Evolutionary conservation across 2,797 vertebrate genomes (phyloP), one percentile per base, ranked within the genome.

Genomic region (Harpagifer antarcticus): DNA sequence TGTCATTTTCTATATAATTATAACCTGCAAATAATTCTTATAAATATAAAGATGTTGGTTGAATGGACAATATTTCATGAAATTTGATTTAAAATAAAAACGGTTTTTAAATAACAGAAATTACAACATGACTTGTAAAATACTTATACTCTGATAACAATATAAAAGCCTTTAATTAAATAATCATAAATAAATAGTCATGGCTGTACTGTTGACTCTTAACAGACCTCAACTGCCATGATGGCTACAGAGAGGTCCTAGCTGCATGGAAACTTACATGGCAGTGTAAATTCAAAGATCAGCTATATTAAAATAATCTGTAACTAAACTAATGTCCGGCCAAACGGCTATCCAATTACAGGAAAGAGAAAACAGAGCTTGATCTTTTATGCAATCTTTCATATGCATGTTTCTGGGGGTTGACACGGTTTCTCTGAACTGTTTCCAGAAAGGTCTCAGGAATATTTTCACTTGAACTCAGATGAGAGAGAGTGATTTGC

Each of bases 361-460:
- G 63, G 77, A 85, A 83, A 79, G 7, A 49, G 53, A 45, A 66
- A 44, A 23, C 27, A 43, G 11, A 15, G 3, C 54, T 63, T 65
- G 45, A 12, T 79, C 68, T 78, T 86, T 88, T 44, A 68, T 68
- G 56, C 47, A 79, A 72, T 73, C 75, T 23, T 76, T 68, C 47
- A 67, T 16, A 27, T 50, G 45, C 59, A 68, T 33, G 43, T 20
- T 17, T 52, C 47, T 85, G 64, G 50, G 1, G 58, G 14, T 60
- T 76, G 50, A 16, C 56, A 33, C 6, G 9, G 53, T 65, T 72
- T 65, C 82, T 87, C 76, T 88, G 82, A 90, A 59, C 20, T 44
- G 47, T 37, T 73, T 89, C 84, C 88, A 89, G 64, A 74, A 71
- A 67, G 72, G 54, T 54, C 66, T 87, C 17, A 67, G 53, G 79